Percentiles rank a stretch among this genome's conserved stretches.
Conservation (phyloP, 2,888 invertebrate genomes). For the Aleiodes testaceus region DNA sequence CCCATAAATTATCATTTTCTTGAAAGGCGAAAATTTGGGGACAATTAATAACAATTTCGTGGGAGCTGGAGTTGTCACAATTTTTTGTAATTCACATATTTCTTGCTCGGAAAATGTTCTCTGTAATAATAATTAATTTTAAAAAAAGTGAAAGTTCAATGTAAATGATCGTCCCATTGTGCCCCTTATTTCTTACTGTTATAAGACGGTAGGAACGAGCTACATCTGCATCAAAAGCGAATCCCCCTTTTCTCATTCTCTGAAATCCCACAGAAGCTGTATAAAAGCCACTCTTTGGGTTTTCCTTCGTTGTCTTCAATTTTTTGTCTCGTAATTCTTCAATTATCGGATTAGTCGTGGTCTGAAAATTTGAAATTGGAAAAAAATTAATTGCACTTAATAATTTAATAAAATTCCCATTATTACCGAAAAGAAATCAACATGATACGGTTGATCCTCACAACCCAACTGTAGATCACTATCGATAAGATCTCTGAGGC, state of each 20-base stretch:
- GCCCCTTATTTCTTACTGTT: constrained; percentile 58
- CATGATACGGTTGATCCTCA: constrained; percentile 64
- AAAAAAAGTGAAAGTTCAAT: no score
- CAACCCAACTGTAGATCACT: constrained; percentile 63
- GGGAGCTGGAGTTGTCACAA: constrained; percentile 53
- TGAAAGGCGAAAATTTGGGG: constrained; percentile 62
- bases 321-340: constrained; percentile 77
- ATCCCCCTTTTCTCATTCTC: constrained; percentile 78
- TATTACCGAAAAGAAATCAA: constrained; percentile 63
- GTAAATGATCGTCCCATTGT: no score
- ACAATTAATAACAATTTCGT: constrained; percentile 54
- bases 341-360: constrained; percentile 78
- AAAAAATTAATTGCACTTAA: background rate
- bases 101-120: constrained; percentile 79
- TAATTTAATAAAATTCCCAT: background rate
- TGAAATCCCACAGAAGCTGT: constrained; percentile 75
- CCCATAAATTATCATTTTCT: constrained; percentile 64
- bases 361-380: constrained; percentile 69
- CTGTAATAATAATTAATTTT: constrained; percentile 44
- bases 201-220: constrained; percentile 81
- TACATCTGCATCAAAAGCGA: constrained; percentile 82
- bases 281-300: constrained; percentile 64
- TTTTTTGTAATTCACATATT: constrained; percentile 80
- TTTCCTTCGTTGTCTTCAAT: constrained; percentile 66
- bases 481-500: constrained; percentile 59